Conservation (phyloP, 2,888 invertebrate species). For the Agrotis ipsilon region DNA sequence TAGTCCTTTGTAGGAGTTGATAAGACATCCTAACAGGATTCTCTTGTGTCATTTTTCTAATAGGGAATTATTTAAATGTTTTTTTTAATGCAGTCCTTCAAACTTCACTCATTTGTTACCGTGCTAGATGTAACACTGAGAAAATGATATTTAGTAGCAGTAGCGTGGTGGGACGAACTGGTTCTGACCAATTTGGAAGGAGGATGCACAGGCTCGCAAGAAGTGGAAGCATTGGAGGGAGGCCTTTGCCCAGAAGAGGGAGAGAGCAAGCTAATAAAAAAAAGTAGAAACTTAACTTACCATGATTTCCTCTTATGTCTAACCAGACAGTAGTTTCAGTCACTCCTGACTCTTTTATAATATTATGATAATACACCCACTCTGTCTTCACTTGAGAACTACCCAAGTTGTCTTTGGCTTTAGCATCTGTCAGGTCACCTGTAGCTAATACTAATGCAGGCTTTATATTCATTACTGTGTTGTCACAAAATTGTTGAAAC, state of each 20-base stretch:
- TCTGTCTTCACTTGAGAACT: constrained; percentile 95
- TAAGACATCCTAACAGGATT: neutral
- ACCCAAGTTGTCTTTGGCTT: constrained; percentile 94
- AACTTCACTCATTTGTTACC: neutral
- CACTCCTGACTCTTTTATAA: constrained; percentile 93
- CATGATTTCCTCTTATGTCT: constrained; percentile 98
- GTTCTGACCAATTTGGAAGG: too few relatives aligned
- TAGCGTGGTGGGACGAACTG: too few relatives aligned
- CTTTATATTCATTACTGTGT: constrained; percentile 93
- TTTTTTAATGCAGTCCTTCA: neutral
- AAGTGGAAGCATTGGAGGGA: too few relatives aligned
- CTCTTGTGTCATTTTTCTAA: neutral
- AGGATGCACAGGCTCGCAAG: too few relatives aligned
- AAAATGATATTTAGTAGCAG: neutral
- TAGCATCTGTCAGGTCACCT: constrained; percentile 97
- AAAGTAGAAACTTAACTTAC: too few relatives aligned
- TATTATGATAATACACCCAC: constrained; percentile 95
- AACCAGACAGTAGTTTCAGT: constrained; percentile 95
- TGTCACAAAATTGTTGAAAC: constrained; percentile 95
- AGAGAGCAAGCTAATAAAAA: too few relatives aligned
- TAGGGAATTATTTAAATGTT: neutral
- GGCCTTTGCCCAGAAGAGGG: too few relatives aligned
- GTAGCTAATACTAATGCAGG: constrained; percentile 95
- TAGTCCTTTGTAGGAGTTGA: neutral
- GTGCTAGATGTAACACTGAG: neutral